phyloP scores from a whole-genome alignment of 2,797 vertebrate species.

The Hippopotamyrus pictus region DNA sequence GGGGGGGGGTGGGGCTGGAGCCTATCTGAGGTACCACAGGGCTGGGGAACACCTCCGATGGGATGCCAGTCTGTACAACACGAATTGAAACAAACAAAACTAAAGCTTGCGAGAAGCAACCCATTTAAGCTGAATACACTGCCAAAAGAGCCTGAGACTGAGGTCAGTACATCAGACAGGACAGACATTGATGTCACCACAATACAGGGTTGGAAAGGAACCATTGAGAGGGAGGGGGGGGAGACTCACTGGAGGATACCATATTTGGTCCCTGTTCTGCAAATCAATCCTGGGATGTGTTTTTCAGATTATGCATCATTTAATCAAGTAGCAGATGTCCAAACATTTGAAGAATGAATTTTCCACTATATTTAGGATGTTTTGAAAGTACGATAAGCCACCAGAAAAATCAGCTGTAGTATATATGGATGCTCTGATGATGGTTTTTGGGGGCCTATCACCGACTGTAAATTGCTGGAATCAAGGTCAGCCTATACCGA shows the following conservation, averaged over 20 bases:
- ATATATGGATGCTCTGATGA: neutral
- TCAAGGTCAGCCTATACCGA: neutral
- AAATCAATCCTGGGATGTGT: neutral
- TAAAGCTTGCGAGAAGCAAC: neutral
- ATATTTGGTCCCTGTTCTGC: neutral
- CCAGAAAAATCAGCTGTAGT: neutral
- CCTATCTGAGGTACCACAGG: neutral
- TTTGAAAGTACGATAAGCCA: neutral
- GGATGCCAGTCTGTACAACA: neutral
- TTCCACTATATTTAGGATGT: neutral
- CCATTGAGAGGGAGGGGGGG: neutral
- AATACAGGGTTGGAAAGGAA: neutral
- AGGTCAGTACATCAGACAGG: neutral
- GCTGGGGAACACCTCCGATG: neutral
- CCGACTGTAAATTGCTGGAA: neutral
- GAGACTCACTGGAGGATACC: neutral
- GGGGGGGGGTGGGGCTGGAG: neutral
- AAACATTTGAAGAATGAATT: neutral
- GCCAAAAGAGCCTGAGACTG: neutral
- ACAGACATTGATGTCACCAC: neutral
- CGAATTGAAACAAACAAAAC: neutral
- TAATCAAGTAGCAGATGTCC: neutral
- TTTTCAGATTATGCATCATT: neutral
- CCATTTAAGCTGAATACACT: neutral
- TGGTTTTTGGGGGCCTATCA: neutral